Evolutionary conservation across 2,888 invertebrate species (phyloP), one percentile per base, ranked within the genome.

Genomic region (Eumerus sabulonum): DNA sequence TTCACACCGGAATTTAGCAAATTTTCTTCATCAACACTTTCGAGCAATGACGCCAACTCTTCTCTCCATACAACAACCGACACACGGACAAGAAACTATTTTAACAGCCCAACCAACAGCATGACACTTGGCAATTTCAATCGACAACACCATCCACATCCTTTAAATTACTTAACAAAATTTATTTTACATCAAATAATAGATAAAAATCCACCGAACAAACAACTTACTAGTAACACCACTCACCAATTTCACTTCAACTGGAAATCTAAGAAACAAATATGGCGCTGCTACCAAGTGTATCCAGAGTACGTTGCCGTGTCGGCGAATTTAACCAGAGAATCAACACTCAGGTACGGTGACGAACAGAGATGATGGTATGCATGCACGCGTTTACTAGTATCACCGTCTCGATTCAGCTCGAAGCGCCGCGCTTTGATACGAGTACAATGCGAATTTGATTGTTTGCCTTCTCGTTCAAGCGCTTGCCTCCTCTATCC

Each of bases 211-310:
- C 57, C 62, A 56, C n/a, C n/a, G 57, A 40, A 57, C 53, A 42
- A 57, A 18, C 63, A 62, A 48, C 17, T 18, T 36, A 67, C 17
- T 27, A 27, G 18, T 7, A 27, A 27, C 27, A 27, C n/a, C 62
- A 82, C 82, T 79, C 72, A 76, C 71, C 60, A 77, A 70, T 77
- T 82, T 82, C 77, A 82, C 77, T 74, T 77, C 67, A 73, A 79
- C 76, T 81, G 74, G 79, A 82, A 83, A 74, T 83, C 74, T n/a
- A 82, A 79, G 60, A 60, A 82, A 64, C 72, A 72, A 76, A 82
- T 68, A 79, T 79, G 79, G 79, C 79, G 63, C 73, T 59, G 45
- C n/a, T 63, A 67, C 67, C 62, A 27, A 27, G 27, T 27, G 27
- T 27, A 27, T 27, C 27, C 27, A 27, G 72, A 57, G 62, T 77